These are phyloP conservation scores for Haliclona indistincta DNA, from an alignment of 37 sponge, comb jelly and placozoan species.

Conservation along the genomic window DNA sequence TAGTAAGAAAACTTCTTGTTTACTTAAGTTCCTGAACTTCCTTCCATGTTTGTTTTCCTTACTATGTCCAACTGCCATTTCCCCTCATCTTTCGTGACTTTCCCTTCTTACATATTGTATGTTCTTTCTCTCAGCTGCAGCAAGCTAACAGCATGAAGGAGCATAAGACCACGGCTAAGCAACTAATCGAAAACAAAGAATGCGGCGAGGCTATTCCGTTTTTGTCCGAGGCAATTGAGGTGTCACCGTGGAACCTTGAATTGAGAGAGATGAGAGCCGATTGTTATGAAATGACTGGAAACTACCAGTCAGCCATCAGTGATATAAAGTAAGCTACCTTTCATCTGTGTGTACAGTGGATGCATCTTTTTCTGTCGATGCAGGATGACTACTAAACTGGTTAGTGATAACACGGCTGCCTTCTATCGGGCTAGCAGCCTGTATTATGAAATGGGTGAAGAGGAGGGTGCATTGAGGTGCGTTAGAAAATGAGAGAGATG, in stretches of 20 bases:
- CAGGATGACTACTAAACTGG: constrained; percentile 83
- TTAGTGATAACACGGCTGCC: constrained; percentile 90
- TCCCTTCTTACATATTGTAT: too few species aligned
- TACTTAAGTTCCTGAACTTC: too few species aligned
- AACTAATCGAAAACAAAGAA: background rate
- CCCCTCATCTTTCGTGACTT: too few species aligned
- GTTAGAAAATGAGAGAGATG: background rate
- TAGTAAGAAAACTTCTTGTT: constrained; percentile 14
- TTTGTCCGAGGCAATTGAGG: constrained; percentile 16
- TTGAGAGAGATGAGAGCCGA: constrained; percentile 75
- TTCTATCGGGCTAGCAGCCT: constrained; percentile 73
- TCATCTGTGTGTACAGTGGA: background rate
- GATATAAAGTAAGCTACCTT: constrained; percentile 73
- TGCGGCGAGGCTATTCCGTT: background rate
- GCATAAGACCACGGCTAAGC: too few species aligned
- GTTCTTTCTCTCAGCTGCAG: too few species aligned
- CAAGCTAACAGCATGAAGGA: too few species aligned
- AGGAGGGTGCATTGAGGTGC: constrained; percentile 89
- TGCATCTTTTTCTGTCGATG: background rate
- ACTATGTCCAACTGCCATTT: too few species aligned
- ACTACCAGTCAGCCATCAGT: constrained; percentile 75
- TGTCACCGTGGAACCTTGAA: constrained; percentile 81
- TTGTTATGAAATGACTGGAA: constrained; percentile 63
- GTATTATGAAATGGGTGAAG: constrained; percentile 87
- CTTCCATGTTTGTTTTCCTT: too few species aligned